Evolutionary conservation across 2,797 vertebrate genomes (phyloP), one percentile per base, ranked within the genome.

Genomic region (Sebastes reedi): DNA sequence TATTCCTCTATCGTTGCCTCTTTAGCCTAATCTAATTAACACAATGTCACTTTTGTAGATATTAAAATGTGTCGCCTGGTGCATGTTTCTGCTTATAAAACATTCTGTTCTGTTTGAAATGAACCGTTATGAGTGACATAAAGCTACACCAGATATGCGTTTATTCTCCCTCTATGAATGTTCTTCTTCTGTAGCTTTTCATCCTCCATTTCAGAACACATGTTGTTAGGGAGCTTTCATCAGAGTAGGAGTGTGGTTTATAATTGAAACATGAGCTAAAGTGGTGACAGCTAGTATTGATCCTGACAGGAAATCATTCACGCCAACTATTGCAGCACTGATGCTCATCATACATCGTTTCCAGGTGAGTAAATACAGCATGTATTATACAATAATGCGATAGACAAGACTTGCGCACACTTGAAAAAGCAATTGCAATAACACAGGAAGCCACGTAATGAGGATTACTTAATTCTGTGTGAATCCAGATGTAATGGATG

Each of bases 401-500:
- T 14, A 29, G 71, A 32, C 69, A 75, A 81, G 62, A 65, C 42
- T 75, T 79, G 72, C 78, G 67, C 39, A 72, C 69, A 75, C 74
- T 90, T 82, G 70, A 84, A 84, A 87, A 87, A 55, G 82, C 82
- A 73, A 59, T 66, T 84, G 86, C 83, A 79, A 71, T 67, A 77
- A 81, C 42, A 66, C 85, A 92, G 91, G 92, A 91, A 89, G 89
- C 54, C 85, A 61, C 69, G 71, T 91, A 87, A 89, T 90, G 69
- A 88, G 55, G 72, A 89, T 86, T 77, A 88, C 46, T 90, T 82
- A 64, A 92, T 92, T 92, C 87, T 81, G 86, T 90, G 75, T 93
- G 88, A 87, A 83, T 92, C 90, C 93, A 94, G 93, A 94, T 94
- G 93, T 85, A 84, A 77, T 90, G 81, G 77, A 79, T 75, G 87